Base-by-base conservation (phyloP, 1,140 invertebrate genomes). In the Oscheius sp. region DNA sequence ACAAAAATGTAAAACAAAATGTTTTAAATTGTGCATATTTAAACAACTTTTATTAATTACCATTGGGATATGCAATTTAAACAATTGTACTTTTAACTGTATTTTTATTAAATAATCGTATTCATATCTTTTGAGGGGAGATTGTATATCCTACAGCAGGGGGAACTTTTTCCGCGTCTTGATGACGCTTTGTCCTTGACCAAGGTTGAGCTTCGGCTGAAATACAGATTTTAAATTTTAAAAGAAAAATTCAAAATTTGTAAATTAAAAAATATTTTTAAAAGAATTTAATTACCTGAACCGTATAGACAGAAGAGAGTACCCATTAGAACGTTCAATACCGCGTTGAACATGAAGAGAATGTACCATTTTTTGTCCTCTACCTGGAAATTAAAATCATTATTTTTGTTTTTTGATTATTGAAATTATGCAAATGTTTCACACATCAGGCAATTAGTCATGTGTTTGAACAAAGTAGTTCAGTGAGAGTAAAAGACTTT, bases 181-280 rank as follows among this genome's bases (percentile, higher is more conserved):
- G 4, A 13, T 55, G 7, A 55, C 49, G 28, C 46, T 68, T 26
- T 2, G 46, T 23, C 3, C 63, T 65, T 29, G 66, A 46, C 66
- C 66, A 68, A 2, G 49, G 26, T 63, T 68, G 66, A 20, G 55
- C n/a, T 62, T 66, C 55, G 20, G 66, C 66, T 68, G 26, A 68
- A 68, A 7, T 28, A n/a, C n/a, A n/a, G n/a, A n/a, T 63, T 7
- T 20, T 67, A 23, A 29, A 23, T 3, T 29, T 55, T 55, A 23
- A 26, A 13, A 23, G 7, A 7, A 23, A 7, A 13, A 55, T 55
- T 4, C 4, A 55, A 23, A 55, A 68, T 28, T 61, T 32, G 13
- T 23, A n/a, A 23, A 13, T 10, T 66, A 29, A 65, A 15, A 38
- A 64, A 23, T 38, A 15, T 18, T n/a, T 32, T 66, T 32, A 3